Evolutionary conservation across 2,888 invertebrate species (phyloP).

Genomic region (Cancer borealis): DNA sequence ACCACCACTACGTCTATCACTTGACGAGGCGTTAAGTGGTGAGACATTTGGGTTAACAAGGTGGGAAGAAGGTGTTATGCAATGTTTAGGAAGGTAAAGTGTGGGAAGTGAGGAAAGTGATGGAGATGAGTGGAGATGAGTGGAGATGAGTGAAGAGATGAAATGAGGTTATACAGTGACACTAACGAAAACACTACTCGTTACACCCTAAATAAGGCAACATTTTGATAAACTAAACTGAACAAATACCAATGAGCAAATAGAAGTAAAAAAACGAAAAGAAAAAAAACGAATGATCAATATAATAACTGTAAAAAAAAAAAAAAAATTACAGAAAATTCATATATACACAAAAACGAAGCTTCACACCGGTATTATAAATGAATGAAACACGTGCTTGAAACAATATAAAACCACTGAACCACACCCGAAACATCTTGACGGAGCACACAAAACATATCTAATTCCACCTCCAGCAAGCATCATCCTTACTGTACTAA

Average conservation of each 20-base stretch:
- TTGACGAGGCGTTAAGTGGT: neutral
- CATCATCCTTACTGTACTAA: neutral
- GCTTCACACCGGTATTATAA: neutral
- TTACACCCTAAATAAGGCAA: neutral
- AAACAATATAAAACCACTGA: neutral
- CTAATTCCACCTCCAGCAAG: neutral
- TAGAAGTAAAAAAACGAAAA: neutral
- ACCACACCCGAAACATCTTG: neutral
- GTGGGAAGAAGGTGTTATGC: neutral
- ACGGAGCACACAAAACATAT: neutral
- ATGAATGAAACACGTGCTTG: neutral
- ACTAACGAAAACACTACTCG: no score
- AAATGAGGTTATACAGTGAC: no score
- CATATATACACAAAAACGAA: neutral
- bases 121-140: neutral
- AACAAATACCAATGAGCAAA: neutral
- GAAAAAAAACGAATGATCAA: neutral
- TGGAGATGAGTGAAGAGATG: no score
- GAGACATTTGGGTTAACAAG: neutral
- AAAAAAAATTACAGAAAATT: neutral
- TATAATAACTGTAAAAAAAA: neutral
- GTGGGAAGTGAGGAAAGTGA: neutral
- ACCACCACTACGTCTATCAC: neutral
- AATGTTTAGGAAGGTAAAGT: neutral
- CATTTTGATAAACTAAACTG: neutral